phyloP scores from a whole-genome alignment of 2,113 vertebrate species.

The Zonotrichia leucophrys region DNA sequence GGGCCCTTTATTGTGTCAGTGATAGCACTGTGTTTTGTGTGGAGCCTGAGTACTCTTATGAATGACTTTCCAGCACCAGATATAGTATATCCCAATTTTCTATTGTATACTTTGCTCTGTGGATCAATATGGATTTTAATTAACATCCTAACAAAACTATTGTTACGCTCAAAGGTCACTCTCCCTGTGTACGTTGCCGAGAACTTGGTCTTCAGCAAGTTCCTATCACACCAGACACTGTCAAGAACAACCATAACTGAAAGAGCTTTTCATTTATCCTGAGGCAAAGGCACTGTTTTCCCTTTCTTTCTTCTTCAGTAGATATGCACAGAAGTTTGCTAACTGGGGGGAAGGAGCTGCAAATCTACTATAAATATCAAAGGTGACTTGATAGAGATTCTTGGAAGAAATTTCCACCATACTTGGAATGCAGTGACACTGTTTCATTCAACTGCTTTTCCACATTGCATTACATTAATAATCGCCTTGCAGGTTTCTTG shows the following conservation, averaged over 20 bases:
- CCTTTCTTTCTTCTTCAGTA: not conserved
- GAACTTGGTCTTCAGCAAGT: slow-evolving; percentile 20
- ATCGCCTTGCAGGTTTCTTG: slow-evolving; percentile 59
- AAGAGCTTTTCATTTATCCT: slow-evolving; percentile 13
- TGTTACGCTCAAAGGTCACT: slow-evolving; percentile 1
- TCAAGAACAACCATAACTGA: slow-evolving; percentile 10
- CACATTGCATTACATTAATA: slow-evolving; percentile 50
- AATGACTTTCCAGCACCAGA: slow-evolving; percentile 17
- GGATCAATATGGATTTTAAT: slow-evolving; percentile 50
- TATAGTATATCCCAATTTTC: slow-evolving; percentile 10
- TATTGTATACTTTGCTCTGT: not conserved
- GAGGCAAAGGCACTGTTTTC: not conserved
- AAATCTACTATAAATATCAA: slow-evolving; percentile 56
- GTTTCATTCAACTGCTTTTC: slow-evolving; percentile 48
- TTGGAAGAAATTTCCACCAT: slow-evolving; percentile 55
- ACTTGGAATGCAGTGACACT: slow-evolving; percentile 31
- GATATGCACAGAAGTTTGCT: slow-evolving; percentile 37
- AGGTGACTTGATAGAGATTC: slow-evolving; percentile 41
- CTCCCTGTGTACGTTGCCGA: not conserved
- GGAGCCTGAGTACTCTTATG: not conserved
- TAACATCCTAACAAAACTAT: slow-evolving; percentile 14
- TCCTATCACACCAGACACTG: not conserved
- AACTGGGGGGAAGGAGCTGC: slow-evolving; percentile 26
- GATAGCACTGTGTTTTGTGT: not conserved
- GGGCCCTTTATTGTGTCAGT: not conserved